Base-by-base conservation (phyloP, 1,140 invertebrate species). In the Ceratina japonica region DNA sequence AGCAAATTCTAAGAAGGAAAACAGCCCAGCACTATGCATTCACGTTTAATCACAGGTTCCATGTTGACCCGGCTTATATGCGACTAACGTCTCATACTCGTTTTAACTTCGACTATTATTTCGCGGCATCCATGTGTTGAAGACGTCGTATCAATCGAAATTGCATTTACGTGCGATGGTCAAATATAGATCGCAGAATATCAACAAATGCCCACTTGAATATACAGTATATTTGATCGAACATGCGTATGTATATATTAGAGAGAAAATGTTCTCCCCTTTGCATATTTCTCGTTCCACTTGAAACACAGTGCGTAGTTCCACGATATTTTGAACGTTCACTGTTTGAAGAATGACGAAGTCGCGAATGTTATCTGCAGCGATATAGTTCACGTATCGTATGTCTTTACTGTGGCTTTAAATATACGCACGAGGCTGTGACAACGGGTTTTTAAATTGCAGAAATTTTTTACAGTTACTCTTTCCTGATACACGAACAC, bases 41-140 rank as follows among this genome's bases (percentile, higher is more conserved):
- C 44, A 73, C 63, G 58, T 76, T 76, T 62, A 58, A 62, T 27
- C 77, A 37, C 78, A 66, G 61, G 63, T 61, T 80, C 77, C 83
- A 83, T 80, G 77, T 84, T 82, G 64, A 76, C n/a, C 61, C 81
- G 81, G 76, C 77, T 59, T 71, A 70, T 58, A 56, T 8, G 16
- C 54, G 37, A 75, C 52, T 52, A 71, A 54, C 63, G 27, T 56
- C 49, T 54, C 37, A 65, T 8, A 64, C 22, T 37, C 49, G 31
- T 73, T 65, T 64, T 63, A 52, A 73, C 70, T 73, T 44, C 62
- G 63, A 65, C 76, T 68, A 58, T 37, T 63, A 58, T 63, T 79
- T 83, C 22, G 66, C 71, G 69, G 70, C 54, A 77, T 12, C 12
- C 31, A 44, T 69, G 10, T 16, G 59, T 51, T 22, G 15, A 22